phyloP scores from a whole-genome alignment of 2,797 vertebrate species.

The Pseudopleuronectes americanus region DNA sequence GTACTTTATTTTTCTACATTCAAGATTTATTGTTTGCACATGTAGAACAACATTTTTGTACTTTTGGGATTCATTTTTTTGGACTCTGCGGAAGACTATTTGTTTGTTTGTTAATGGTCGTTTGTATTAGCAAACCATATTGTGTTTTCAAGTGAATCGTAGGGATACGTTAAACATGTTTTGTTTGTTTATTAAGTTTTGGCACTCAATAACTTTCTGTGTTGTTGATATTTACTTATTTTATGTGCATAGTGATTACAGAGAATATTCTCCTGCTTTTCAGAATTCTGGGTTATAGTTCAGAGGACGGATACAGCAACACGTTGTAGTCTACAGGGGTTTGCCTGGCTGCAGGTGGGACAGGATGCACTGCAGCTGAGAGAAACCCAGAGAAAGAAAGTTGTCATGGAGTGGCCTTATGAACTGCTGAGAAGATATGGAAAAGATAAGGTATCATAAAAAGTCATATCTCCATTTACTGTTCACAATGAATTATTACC shows the following conservation, averaged over 20 bases:
- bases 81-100: no score
- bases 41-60: no score
- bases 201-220: no score
- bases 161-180: no score
- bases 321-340: slow-evolving; percentile 87
- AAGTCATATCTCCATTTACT: background rate
- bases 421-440: slow-evolving; percentile 92
- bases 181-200: no score
- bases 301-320: slow-evolving; percentile 88
- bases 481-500: background rate
- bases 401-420: slow-evolving; percentile 89
- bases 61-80: no score
- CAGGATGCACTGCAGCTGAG: slow-evolving; percentile 82
- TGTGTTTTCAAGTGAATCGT: no score
- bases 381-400: slow-evolving; percentile 76
- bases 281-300: slow-evolving; percentile 86
- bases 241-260: background rate
- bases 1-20: no score
- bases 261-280: slow-evolving; percentile 36
- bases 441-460: slow-evolving; percentile 86
- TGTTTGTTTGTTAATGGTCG: no score
- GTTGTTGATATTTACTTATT: no score
- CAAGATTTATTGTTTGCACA: no score
- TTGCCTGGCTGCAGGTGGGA: slow-evolving; percentile 87
- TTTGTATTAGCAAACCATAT: no score